Evolutionary conservation across 2,888 invertebrate genomes (phyloP).

Genomic region (Macaria notata): DNA sequence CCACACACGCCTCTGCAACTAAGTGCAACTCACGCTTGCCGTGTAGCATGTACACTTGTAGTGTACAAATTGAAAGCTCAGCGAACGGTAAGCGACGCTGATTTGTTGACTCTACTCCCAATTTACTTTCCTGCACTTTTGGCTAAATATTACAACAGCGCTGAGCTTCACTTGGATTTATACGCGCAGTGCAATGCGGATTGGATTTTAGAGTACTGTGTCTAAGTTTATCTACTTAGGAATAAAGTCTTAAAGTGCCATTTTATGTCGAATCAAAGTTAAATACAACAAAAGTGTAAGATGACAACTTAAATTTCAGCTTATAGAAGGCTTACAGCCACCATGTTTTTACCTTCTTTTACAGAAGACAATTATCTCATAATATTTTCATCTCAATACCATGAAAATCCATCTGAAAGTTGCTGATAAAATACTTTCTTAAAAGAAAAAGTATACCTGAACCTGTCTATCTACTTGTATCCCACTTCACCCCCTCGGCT

Average conservation of each 20-base stretch:
- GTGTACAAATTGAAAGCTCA: constrained; percentile 71
- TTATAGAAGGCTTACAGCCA: too few species aligned
- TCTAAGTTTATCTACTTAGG: background rate
- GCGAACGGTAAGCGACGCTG: constrained; percentile 72
- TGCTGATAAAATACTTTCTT: too few species aligned
- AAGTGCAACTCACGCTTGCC: constrained; percentile 54
- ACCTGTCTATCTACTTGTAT: too few species aligned
- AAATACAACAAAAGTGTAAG: too few species aligned
- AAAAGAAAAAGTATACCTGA: too few species aligned
- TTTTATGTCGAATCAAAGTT: too few species aligned
- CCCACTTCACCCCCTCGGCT: background rate
- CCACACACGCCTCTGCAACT: constrained; percentile 6
- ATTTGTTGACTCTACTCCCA: constrained; percentile 60
- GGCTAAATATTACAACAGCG: constrained; percentile 33
- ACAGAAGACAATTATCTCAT: too few species aligned
- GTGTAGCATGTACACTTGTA: constrained; percentile 28
- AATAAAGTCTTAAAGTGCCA: background rate
- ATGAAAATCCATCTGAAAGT: too few species aligned
- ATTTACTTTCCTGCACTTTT: constrained; percentile 34
- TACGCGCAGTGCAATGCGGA: constrained; percentile 14
- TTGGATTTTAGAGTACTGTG: constrained; percentile 9
- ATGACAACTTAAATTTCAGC: too few species aligned
- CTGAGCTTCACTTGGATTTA: constrained; percentile 21
- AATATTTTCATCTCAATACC: too few species aligned
- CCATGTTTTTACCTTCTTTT: too few species aligned